Evolutionary conservation across 1,140 invertebrate species (phyloP).

Genomic region (Bombus sibiricus): DNA sequence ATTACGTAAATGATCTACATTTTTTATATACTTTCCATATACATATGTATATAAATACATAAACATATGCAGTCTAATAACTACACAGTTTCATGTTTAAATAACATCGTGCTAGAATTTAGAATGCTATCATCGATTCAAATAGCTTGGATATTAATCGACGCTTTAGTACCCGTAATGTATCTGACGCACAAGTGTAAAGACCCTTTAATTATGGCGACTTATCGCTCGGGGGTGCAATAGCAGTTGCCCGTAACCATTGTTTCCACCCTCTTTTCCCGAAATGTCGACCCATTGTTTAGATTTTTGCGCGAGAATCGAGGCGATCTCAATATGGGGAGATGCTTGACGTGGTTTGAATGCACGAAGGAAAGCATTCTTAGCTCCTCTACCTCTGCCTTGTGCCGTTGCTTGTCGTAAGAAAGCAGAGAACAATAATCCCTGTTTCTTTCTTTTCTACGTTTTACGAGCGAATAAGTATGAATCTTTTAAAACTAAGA

Average conservation of each 20-base stretch:
- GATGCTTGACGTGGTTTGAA: slow-evolving; percentile 59
- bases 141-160: not conserved
- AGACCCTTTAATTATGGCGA: slow-evolving; percentile 51
- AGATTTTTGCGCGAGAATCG: slow-evolving; percentile 58
- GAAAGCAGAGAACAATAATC: slow-evolving; percentile 26
- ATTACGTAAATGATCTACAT: too few relatives aligned
- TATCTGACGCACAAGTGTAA: not conserved
- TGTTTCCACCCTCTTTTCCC: slow-evolving; percentile 52
- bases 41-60: not conserved
- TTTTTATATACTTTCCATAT: too few relatives aligned
- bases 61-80: not conserved
- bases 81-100: not conserved
- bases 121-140: not conserved
- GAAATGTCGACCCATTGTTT: slow-evolving; percentile 62
- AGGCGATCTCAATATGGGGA: slow-evolving; percentile 56
- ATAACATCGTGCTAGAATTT: not conserved
- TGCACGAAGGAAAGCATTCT: slow-evolving; percentile 48
- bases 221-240: slow-evolving; percentile 58
- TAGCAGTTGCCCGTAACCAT: slow-evolving; percentile 45
- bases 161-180: not conserved
- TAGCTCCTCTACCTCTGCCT: not conserved
- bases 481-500: slow-evolving; percentile 5
- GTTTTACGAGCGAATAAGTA: slow-evolving; percentile 9
- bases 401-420: not conserved
- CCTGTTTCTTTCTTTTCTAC: not conserved